Evolutionary conservation across 2,888 invertebrate genomes (phyloP).

Genomic region (Leistus spinibarbis): DNA sequence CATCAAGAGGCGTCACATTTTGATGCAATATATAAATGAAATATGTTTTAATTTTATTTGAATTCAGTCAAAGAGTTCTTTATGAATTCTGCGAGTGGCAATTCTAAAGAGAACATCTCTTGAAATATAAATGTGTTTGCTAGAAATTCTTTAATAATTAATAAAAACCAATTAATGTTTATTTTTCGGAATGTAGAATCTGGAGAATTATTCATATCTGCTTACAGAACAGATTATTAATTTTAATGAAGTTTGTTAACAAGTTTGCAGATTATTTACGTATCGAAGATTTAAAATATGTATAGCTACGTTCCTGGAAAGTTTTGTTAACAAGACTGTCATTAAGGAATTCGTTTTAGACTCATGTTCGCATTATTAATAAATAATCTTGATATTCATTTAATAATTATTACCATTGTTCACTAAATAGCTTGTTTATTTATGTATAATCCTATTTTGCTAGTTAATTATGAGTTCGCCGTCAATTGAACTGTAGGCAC

Average conservation of each 20-base stretch:
- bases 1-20: not conserved
- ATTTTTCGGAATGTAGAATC: not conserved
- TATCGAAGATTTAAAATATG: slow-evolving; percentile 39
- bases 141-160: no score
- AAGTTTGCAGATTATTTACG: slow-evolving; percentile 36
- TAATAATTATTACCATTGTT: no score
- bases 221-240: slow-evolving; percentile 14
- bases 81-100: not conserved
- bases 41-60: not conserved
- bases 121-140: not conserved
- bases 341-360: slow-evolving; percentile 29
- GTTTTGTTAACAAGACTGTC: not conserved
- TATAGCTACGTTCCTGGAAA: slow-evolving; percentile 7
- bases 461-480: no score
- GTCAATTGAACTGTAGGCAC: no score
- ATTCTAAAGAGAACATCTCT: not conserved
- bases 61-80: not conserved
- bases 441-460: no score
- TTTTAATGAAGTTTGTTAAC: slow-evolving; percentile 39
- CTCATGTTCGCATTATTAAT: not conserved
- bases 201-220: not conserved
- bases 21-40: not conserved
- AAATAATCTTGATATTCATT: not conserved
- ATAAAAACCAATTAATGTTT: not conserved
- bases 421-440: no score